Conservation (phyloP, 1,140 invertebrate genomes). For the Drosophila simulans region DNA sequence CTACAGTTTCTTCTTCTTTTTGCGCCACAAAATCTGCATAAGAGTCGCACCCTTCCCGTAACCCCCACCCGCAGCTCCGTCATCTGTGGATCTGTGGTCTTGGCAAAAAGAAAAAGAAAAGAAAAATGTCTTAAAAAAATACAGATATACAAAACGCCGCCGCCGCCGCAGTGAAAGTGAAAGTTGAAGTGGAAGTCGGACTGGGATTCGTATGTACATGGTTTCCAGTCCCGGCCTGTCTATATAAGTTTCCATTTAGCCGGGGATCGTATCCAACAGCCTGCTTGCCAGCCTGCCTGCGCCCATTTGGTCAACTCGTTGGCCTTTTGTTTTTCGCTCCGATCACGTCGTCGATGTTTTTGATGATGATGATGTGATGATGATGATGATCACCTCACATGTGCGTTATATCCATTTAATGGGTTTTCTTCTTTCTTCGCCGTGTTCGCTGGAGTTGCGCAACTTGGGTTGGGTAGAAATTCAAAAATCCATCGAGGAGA, state of each 20-base stretch:
- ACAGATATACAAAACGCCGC: conserved; percentile 45
- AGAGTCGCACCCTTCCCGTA: conserved; percentile 38
- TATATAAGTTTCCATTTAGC: conserved; percentile 40
- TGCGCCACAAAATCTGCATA: conserved; percentile 73
- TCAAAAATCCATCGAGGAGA: conserved; percentile 10
- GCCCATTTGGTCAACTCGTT: conserved; percentile 47
- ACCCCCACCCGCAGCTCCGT: conserved; percentile 22
- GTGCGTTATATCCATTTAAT: conserved; percentile 46
- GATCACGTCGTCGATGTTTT: background rate
- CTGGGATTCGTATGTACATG: conserved; percentile 40
- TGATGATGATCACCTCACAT: conserved; percentile 35
- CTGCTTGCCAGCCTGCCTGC: conserved; percentile 2
- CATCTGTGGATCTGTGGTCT: conserved; percentile 57
- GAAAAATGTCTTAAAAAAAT: conserved; percentile 44
- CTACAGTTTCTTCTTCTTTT: conserved; percentile 75
- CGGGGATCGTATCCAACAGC: conserved; percentile 19
- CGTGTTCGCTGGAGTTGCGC: conserved; percentile 35
- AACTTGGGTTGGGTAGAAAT: conserved; percentile 41
- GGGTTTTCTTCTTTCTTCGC: conserved; percentile 46
- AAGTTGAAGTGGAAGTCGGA: conserved; percentile 63
- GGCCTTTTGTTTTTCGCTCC: conserved; percentile 48
- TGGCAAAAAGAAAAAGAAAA: conserved; percentile 72
- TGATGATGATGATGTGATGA: conserved; percentile 10
- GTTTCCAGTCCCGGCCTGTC: conserved; percentile 47
- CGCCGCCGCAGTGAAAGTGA: conserved; percentile 71